A percentile compares a stretch with the other conserved stretches of the same genome.
phyloP scores from a whole-genome alignment of 37 sponge, comb jelly and placozoan genomes.

The Geodia barretti region DNA sequence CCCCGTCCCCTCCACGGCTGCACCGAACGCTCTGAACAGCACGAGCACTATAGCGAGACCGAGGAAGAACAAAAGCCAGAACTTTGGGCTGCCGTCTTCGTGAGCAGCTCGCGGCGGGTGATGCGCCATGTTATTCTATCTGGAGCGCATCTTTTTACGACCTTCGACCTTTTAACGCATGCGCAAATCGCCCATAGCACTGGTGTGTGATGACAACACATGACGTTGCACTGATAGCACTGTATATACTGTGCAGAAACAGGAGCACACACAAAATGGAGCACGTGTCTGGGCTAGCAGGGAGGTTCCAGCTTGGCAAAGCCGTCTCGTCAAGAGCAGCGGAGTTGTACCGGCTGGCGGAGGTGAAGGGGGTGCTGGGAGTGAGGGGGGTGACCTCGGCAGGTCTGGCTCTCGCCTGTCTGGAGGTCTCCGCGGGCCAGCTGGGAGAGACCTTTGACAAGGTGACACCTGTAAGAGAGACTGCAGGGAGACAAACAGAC shows the following conservation, averaged over 20 bases:
- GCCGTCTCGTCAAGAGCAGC: slow-evolving; percentile 27
- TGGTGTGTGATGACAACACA: too few relatives aligned
- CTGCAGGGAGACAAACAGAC: neutral
- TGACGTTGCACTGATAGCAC: too few relatives aligned
- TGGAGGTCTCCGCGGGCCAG: slow-evolving; percentile 44
- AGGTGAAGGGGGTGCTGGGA: slow-evolving; percentile 28
- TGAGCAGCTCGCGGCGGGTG: neutral
- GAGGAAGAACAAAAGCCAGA: slow-evolving; percentile 45
- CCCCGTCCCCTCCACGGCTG: neutral
- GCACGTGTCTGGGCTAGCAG: neutral
- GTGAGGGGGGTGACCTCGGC: slow-evolving; percentile 9
- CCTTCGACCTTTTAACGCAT: too few relatives aligned
- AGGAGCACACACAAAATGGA: too few relatives aligned
- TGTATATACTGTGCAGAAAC: too few relatives aligned
- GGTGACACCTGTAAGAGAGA: neutral
- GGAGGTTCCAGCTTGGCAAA: slow-evolving; percentile 27
- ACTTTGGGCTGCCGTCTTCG: slow-evolving; percentile 6
- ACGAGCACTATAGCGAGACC: slow-evolving; percentile 35
- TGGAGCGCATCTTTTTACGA: neutral
- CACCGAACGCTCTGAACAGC: slow-evolving; percentile 32
- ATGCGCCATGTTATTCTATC: neutral
- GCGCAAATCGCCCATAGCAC: too few relatives aligned
- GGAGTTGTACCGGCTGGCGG: slow-evolving; percentile 60
- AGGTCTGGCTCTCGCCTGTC: slow-evolving; percentile 44
- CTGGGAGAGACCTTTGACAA: slow-evolving; percentile 57